Evolutionary conservation across 2,797 vertebrate species (phyloP).

Genomic region (Epinephelus awoara): DNA sequence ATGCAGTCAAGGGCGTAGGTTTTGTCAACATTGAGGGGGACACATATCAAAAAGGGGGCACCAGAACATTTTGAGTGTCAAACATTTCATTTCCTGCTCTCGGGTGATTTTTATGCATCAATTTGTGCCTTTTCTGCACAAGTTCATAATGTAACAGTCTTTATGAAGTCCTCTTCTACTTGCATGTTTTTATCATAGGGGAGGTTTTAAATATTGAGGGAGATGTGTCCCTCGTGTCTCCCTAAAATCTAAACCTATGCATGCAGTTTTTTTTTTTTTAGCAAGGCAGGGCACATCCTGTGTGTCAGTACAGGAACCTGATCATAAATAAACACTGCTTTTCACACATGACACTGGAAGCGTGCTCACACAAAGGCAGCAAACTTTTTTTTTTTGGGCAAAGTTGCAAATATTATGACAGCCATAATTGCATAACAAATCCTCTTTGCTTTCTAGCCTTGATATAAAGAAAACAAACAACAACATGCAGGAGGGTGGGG

Average conservation of each 20-base stretch:
- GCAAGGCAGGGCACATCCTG: not conserved
- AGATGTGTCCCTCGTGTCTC: too few relatives aligned
- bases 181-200: too few relatives aligned
- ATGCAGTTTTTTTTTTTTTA: not conserved
- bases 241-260: too few relatives aligned
- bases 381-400: not conserved
- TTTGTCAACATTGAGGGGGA: too few relatives aligned
- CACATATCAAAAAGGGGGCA: too few relatives aligned
- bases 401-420: not conserved
- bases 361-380: not conserved
- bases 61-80: too few relatives aligned
- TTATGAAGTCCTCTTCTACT: too few relatives aligned
- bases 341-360: constrained; percentile 35
- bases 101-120: too few relatives aligned
- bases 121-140: too few relatives aligned
- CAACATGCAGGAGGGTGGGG: not conserved
- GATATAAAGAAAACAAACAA: constrained; percentile 14
- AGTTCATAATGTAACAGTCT: too few relatives aligned
- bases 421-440: constrained; percentile 8
- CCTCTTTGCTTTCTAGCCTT: not conserved
- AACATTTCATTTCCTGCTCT: too few relatives aligned
- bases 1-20: not conserved
- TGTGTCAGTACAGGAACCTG: not conserved
- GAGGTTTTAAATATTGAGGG: too few relatives aligned
- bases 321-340: not conserved